Evolutionary conservation across 2,113 vertebrate species (phyloP).

Genomic region (Proterorhinus semilunaris): DNA sequence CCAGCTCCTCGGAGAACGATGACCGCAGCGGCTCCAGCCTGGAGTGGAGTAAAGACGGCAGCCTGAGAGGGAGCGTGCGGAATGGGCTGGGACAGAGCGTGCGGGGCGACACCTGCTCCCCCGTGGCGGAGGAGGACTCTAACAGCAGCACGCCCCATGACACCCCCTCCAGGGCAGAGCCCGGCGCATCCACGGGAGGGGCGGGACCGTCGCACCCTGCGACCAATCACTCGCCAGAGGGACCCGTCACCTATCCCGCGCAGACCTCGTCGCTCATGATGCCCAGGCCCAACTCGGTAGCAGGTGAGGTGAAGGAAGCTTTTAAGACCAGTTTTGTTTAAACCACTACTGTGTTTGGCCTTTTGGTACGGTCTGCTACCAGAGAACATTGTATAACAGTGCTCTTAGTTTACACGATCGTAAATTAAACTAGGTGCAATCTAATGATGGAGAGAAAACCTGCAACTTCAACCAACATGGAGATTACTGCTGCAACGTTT

Average conservation of each 20-base stretch:
- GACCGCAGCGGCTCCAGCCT: constrained; percentile 97
- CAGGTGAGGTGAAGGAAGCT: constrained; percentile 80
- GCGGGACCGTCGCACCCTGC: constrained; percentile 37
- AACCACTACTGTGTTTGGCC: not conserved
- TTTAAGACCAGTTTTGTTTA: not conserved
- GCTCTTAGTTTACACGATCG: too few species aligned
- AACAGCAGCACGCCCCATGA: constrained; percentile 65
- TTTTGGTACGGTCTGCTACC: too few species aligned
- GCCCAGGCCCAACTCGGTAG: constrained; percentile 97
- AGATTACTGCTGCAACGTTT: too few species aligned
- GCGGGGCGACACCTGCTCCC: constrained; percentile 91
- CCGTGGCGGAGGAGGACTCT: constrained; percentile 92
- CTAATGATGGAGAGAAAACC: too few species aligned
- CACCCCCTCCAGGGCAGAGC: constrained; percentile 72
- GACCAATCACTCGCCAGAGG: constrained; percentile 74
- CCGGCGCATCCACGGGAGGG: constrained; percentile 59
- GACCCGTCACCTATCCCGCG: constrained; percentile 79
- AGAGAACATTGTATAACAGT: too few species aligned
- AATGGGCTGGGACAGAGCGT: constrained; percentile 81
- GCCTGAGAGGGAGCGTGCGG: constrained; percentile 82
- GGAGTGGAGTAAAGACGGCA: constrained; percentile 95
- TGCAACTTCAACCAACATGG: too few species aligned
- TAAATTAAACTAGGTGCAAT: too few species aligned
- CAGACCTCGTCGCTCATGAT: constrained; percentile 88
- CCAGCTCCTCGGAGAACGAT: constrained; percentile 98